These are phyloP conservation scores for Mastomys coucha DNA, from an alignment of 2,113 vertebrate species.

Conservation along the genomic window DNA sequence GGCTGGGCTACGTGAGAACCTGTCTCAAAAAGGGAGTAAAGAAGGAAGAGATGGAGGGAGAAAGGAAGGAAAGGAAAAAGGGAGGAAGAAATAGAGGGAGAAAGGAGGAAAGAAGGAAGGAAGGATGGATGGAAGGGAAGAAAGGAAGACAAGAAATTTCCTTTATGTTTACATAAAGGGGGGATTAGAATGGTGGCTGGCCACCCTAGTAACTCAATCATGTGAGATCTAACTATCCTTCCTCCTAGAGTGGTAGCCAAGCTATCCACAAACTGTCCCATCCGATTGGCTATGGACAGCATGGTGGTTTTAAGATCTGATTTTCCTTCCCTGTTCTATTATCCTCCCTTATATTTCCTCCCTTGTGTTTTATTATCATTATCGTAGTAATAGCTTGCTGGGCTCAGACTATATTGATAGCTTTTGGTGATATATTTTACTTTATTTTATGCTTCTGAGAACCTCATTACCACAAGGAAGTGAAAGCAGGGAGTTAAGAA, in stretches of 20 bases:
- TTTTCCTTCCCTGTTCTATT: neutral
- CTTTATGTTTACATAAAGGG: neutral
- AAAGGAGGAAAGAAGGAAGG: neutral
- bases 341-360: no score
- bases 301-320: no score
- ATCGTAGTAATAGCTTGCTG: neutral
- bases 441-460: neutral
- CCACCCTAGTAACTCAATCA: no score
- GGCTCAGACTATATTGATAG: neutral
- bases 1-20: neutral
- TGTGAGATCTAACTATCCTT: neutral
- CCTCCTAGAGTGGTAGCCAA: neutral
- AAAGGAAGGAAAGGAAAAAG: fast-evolving
- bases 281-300: neutral
- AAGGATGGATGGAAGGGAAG: no score
- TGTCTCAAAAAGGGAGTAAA: neutral
- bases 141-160: neutral
- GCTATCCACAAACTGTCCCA: neutral
- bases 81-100: no score
- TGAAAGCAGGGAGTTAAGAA: neutral
- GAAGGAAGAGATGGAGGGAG: no score
- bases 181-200: neutral
- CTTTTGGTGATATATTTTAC: neutral
- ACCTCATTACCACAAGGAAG: neutral
- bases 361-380: neutral